These are phyloP conservation scores for Raillietiella orientalis DNA, from an alignment of 2,888 invertebrate genomes.

Conservation along the genomic window DNA sequence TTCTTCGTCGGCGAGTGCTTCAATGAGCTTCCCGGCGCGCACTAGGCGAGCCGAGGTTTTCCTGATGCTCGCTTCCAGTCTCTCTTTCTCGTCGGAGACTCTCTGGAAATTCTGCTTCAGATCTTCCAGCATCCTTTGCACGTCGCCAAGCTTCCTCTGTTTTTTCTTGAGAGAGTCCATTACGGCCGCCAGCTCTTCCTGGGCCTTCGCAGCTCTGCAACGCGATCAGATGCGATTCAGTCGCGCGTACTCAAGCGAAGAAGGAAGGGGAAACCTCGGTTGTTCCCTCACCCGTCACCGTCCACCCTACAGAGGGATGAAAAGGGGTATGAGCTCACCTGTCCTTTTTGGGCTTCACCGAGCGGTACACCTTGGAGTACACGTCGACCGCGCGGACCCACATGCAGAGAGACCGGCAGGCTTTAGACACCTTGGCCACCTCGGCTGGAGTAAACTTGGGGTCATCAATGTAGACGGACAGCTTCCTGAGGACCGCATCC, in stretches of 20 bases:
- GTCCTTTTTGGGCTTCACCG: slow-evolving; percentile 58
- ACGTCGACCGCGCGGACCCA: slow-evolving; percentile 75
- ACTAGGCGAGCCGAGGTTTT: slow-evolving; percentile 40
- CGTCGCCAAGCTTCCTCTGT: slow-evolving; percentile 42
- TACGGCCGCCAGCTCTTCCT: slow-evolving; percentile 34
- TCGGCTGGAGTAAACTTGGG: slow-evolving; percentile 53
- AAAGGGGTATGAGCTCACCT: slow-evolving; percentile 22
- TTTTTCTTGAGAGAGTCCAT: slow-evolving; percentile 41
- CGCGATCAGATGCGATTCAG: too few species aligned
- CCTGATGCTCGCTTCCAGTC: slow-evolving; percentile 34
- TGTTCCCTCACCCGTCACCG: neutral
- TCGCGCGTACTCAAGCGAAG: neutral
- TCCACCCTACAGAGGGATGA: neutral
- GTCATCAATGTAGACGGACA: slow-evolving; percentile 39
- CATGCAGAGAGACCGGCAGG: slow-evolving; percentile 60
- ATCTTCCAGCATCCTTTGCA: slow-evolving; percentile 25
- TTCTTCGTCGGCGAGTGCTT: slow-evolving; percentile 58
- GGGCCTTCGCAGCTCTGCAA: slow-evolving; percentile 20
- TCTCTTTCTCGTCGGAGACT: slow-evolving; percentile 28
- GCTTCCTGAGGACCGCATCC: slow-evolving; percentile 34
- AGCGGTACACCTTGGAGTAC: slow-evolving; percentile 51
- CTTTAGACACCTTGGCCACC: slow-evolving; percentile 54
- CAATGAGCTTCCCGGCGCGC: slow-evolving; percentile 48
- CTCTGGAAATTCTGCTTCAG: slow-evolving; percentile 13
- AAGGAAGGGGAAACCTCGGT: neutral